Conservation (phyloP, 2,797 vertebrate species). For the Myotis daubentonii region DNA sequence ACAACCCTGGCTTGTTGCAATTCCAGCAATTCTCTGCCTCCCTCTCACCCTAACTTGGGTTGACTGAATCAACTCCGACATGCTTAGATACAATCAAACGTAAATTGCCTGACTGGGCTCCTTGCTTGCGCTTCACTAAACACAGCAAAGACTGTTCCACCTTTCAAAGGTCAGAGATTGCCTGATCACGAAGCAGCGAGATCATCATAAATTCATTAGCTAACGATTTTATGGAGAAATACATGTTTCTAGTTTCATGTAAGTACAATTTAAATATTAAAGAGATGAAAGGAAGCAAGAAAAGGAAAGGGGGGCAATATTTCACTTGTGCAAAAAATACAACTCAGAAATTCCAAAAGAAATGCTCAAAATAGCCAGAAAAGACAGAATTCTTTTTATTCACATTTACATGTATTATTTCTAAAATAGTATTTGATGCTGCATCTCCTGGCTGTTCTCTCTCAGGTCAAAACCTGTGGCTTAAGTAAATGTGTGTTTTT, state of each 20-base stretch:
- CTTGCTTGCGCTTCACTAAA: conserved; percentile 41
- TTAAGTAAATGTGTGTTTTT: background rate
- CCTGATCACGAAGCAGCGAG: conserved; percentile 27
- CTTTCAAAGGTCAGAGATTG: conserved; percentile 63
- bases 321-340: background rate
- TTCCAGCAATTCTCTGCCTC: conserved; percentile 31
- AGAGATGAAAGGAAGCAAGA: background rate
- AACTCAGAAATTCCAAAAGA: conserved; percentile 21
- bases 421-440: conserved; percentile 1
- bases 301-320: background rate
- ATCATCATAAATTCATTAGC: conserved; percentile 58
- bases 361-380: conserved; percentile 2
- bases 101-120: conserved; percentile 14
- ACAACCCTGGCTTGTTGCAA: background rate
- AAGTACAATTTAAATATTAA: conserved; percentile 62
- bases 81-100: conserved; percentile 58
- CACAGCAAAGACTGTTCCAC: background rate
- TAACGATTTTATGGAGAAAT: conserved; percentile 14
- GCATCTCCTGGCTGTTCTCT: background rate
- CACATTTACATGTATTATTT: background rate
- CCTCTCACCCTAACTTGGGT: background rate
- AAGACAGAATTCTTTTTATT: conserved; percentile 28
- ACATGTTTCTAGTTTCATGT: conserved; percentile 14
- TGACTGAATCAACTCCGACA: conserved; percentile 50
- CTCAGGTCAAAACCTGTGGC: background rate